Percentiles rank a stretch among this genome's conserved stretches.
These are phyloP conservation scores for Probaryconus sp. DNA, from an alignment of 1,140 invertebrate species.

Conservation along the genomic window DNA sequence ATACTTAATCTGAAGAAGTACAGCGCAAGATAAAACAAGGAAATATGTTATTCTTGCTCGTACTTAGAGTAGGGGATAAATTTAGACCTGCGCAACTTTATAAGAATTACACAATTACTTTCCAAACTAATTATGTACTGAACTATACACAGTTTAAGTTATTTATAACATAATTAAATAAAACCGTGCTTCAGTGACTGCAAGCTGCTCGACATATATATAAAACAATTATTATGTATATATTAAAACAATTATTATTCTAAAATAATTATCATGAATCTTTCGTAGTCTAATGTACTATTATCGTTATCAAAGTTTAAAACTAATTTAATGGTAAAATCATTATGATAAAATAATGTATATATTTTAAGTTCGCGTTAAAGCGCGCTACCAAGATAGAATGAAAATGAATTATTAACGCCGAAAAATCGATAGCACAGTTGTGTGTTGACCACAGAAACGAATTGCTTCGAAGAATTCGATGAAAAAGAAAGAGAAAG, in stretches of 20 bases:
- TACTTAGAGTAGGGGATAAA: conserved; percentile 42
- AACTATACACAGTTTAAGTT: conserved; percentile 28
- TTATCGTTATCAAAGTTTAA: no score
- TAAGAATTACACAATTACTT: conserved; percentile 48
- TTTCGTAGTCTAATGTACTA: no score
- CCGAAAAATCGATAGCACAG: neutral
- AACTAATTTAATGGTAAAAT: no score
- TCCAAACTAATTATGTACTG: conserved; percentile 38
- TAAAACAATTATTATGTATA: no score
- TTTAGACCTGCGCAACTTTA: conserved; percentile 49
- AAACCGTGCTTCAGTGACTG: conserved; percentile 16
- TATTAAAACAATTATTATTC: no score
- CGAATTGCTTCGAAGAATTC: conserved; percentile 31
- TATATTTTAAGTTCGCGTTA: no score
- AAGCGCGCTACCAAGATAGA: no score
- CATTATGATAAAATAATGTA: no score
- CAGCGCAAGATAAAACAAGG: conserved; percentile 42
- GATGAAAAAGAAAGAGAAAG: conserved; percentile 24
- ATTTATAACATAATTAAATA: conserved; percentile 17
- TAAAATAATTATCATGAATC: no score
- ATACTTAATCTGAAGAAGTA: conserved; percentile 56
- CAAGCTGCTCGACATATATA: neutral
- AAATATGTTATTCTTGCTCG: conserved; percentile 53
- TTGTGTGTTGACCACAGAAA: conserved; percentile 32
- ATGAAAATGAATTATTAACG: no score